These are phyloP conservation scores for Thelaira solivaga DNA, from an alignment of 2,888 invertebrate species.

Conservation along the genomic window DNA sequence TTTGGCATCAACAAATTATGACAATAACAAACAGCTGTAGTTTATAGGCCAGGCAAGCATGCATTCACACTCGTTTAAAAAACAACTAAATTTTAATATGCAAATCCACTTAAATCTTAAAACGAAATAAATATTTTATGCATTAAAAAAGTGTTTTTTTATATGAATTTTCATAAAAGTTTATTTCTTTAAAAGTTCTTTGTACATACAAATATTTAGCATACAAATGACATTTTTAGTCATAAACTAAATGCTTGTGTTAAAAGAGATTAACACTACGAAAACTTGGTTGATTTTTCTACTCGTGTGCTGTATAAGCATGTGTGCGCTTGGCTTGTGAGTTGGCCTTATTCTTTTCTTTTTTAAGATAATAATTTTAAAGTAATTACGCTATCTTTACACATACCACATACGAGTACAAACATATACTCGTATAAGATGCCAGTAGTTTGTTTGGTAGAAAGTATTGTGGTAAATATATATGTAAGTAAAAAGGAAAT, in stretches of 20 bases:
- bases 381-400: constrained; percentile 2
- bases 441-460: background rate
- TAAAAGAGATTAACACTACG: constrained; percentile 35
- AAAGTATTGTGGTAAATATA: constrained; percentile 30
- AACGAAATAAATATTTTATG: background rate
- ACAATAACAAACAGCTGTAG: constrained; percentile 52
- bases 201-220: constrained; percentile 11
- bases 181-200: constrained; percentile 13
- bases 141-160: background rate
- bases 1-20: constrained; percentile 26
- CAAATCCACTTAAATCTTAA: constrained; percentile 45
- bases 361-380: constrained; percentile 24
- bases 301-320: no score
- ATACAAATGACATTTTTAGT: constrained; percentile 52
- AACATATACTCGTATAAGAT: no score
- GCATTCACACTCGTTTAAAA: no score
- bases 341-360: constrained; percentile 49
- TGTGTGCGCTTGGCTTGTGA: background rate
- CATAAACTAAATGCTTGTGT: constrained; percentile 26
- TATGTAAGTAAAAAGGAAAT: constrained; percentile 45
- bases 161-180: constrained; percentile 17
- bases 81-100: constrained; percentile 1
- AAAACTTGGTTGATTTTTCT: background rate
- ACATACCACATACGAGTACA: no score
- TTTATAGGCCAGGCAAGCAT: constrained; percentile 36